phyloP scores from a whole-genome alignment of 2,888 invertebrate species.

The Salticus scenicus region DNA sequence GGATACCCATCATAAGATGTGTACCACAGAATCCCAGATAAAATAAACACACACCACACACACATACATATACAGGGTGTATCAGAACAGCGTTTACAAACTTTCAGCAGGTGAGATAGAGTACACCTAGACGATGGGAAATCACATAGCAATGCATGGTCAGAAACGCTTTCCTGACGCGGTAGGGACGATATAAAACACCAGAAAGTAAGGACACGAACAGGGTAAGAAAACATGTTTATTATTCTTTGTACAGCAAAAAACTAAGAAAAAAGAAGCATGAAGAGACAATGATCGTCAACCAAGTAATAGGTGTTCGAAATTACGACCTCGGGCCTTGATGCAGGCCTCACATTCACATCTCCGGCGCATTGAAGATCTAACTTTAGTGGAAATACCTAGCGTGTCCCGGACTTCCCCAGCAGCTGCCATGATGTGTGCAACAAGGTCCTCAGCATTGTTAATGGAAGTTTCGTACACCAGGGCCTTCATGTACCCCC shows the following conservation, averaged over 20 bases:
- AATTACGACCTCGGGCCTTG: background rate
- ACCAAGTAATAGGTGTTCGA: background rate
- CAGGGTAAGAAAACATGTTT: background rate
- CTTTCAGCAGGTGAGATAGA: too few species aligned
- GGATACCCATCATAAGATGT: too few species aligned
- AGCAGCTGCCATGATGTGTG: background rate
- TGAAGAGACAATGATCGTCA: too few species aligned
- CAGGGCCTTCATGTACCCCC: constrained; percentile 1
- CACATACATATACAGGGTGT: too few species aligned
- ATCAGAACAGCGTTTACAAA: too few species aligned
- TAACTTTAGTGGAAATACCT: constrained; percentile 4
- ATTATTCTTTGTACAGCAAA: too few species aligned
- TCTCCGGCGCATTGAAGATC: constrained; percentile 12
- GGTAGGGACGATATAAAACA: background rate
- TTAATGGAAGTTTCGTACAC: background rate
- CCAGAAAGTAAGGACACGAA: background rate
- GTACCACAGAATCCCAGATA: too few species aligned
- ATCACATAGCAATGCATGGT: background rate
- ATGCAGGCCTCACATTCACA: background rate
- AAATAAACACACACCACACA: too few species aligned
- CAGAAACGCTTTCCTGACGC: background rate
- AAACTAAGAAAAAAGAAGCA: too few species aligned
- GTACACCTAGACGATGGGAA: too few species aligned
- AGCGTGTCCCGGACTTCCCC: background rate
- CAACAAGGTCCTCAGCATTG: constrained; percentile 26